phyloP scores from a whole-genome alignment of 1,140 invertebrate genomes.

The Drosophila pachea region DNA sequence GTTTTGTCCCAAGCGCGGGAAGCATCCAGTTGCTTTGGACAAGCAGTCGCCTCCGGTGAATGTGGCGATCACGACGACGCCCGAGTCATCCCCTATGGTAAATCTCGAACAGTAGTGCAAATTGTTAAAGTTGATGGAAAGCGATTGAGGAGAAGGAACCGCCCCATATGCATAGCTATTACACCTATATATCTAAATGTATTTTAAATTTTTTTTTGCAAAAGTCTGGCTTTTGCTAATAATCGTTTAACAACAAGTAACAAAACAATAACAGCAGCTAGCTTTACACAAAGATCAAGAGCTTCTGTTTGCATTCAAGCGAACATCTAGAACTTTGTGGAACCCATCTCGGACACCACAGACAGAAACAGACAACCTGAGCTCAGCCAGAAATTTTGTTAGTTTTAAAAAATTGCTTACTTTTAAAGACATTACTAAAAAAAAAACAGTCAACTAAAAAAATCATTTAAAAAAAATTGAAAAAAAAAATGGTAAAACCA shows the following conservation, averaged over 20 bases:
- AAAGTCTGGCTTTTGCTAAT: conserved; percentile 1
- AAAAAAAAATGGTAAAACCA: conserved; percentile 5
- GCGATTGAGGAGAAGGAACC: background rate
- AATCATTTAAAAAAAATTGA: conserved; percentile 11
- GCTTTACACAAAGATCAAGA: background rate
- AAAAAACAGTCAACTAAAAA: background rate
- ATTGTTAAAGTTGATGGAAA: conserved; percentile 44
- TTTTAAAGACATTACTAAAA: conserved; percentile 13
- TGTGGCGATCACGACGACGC: conserved; percentile 32
- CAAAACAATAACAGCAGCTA: background rate
- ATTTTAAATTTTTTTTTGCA: conserved; percentile 7
- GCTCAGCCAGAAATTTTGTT: conserved; percentile 12
- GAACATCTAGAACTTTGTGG: background rate
- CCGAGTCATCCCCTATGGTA: conserved; percentile 31
- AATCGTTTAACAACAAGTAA: conserved; percentile 1
- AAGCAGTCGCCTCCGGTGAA: background rate
- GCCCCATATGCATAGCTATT: conserved; percentile 19
- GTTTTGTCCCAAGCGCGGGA: conserved; percentile 51
- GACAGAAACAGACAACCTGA: background rate
- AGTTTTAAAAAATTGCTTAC: conserved; percentile 11
- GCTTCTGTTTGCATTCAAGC: background rate
- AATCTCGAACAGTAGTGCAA: conserved; percentile 65
- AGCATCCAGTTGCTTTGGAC: conserved; percentile 20
- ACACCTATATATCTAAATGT: conserved; percentile 7
- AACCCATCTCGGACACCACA: background rate